These are phyloP conservation scores for Ecliptopera silaceata DNA, from an alignment of 2,888 invertebrate genomes.

Conservation along the genomic window DNA sequence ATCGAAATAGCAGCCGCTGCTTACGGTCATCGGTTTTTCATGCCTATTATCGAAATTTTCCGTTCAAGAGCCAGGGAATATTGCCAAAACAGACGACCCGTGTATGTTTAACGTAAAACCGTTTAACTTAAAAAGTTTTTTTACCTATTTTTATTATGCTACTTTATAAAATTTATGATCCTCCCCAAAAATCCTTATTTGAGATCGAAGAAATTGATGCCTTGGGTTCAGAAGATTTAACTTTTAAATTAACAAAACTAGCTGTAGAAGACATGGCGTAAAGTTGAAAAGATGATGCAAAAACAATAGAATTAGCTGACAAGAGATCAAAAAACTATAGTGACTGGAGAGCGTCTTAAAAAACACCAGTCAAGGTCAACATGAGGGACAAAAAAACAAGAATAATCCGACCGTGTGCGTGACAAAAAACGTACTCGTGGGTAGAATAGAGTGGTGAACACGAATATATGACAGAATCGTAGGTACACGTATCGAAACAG, in stretches of 20 bases:
- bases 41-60: slow-evolving; percentile 4
- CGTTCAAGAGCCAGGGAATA: slow-evolving; percentile 9
- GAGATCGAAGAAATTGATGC: no score
- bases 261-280: no score
- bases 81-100: slow-evolving; percentile 17
- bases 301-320: not conserved
- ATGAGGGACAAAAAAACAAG: not conserved
- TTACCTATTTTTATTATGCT: no score
- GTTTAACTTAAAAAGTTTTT: slow-evolving; percentile 6
- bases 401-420: not conserved
- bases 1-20: not conserved
- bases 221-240: no score
- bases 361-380: not conserved
- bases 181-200: no score
- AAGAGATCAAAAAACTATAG: not conserved
- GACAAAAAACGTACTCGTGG: not conserved
- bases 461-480: no score
- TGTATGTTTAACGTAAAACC: no score
- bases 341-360: not conserved
- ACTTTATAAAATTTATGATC: no score
- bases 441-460: no score
- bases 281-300: no score
- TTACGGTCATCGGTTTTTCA: not conserved
- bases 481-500: no score
- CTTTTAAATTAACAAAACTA: no score